Evolutionary conservation across 2,888 invertebrate species (phyloP), one percentile per base, ranked within the genome.

Genomic region (Eupithecia subfuscata): DNA sequence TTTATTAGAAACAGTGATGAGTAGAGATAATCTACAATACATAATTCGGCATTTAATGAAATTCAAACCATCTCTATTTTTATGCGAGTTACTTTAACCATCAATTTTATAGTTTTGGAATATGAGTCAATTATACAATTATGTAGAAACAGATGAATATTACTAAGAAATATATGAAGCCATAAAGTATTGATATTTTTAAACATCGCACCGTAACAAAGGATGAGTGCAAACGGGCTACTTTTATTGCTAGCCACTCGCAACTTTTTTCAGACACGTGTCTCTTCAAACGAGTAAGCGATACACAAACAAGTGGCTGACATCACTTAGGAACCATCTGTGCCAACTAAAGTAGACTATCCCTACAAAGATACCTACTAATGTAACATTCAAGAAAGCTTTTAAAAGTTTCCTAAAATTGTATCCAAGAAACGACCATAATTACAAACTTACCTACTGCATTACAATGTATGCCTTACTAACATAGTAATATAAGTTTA

Each of bases 1-100:
- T 80, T 80, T 80, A 80, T 77, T 80, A 52, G 73, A 78, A 75
- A 75, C 68, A 78, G 22, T 48, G 48, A 76, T 67, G 43, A 70
- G 22, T 30, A 71, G 52, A 67, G 68, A 71, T 64, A 64, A 45
- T 64, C 63, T 65, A 45, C 34, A 14, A 68, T 68, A 64, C 30
- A 22, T 25, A 25, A 60, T 60, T 25, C 14, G 14, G 25, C 8
- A 60, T 22, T 60, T 25, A 14, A 14, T 60, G n/a, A 25, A 60
- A 25, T 60, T 60, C 14, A 60, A 22, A 25, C 12, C 9, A 1
- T 8, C 9, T 52, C 18, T 1, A 48, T 8, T 52, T n/a, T 9
- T 48, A 18, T 7, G 11, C 6, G 52, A 56, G 52, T 52, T 2
- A 52, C 56, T 56, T 52, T n/a, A 52, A 4, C 11, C 11, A 56